Evolutionary conservation across 1,140 invertebrate species (phyloP), one percentile per base, ranked within the genome.

Genomic region (Galendromus occidentalis): DNA sequence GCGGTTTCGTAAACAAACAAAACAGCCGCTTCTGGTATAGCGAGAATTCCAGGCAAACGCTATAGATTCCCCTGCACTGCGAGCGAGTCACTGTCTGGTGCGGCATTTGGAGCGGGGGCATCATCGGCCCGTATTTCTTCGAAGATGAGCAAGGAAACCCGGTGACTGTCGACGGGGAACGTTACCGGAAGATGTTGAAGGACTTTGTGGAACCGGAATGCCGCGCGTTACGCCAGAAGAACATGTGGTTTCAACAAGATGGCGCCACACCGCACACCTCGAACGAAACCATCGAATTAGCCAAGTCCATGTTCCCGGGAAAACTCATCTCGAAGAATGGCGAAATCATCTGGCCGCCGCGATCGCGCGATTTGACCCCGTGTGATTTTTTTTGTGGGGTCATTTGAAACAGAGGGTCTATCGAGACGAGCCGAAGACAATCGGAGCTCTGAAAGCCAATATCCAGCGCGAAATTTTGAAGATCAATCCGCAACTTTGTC

Each of bases 221-320:
- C 9, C n/a, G 33, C 4, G 33, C 33, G 33, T 39, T 39, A 6
- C 4, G 33, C 9, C 33, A 6, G 33, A 4, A 9, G 33, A 39
- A 9, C 9, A 25, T 44, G n/a, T 68, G 67, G 65, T 67, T 68
- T 39, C 64, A 68, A 42, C 69, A 69, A 41, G 69, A 69, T 68
- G 69, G 67, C 18, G 67, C 66, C 7, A 66, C 47, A 22, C 59
- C 68, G 33, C 67, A 65, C 45, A 44, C 51, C 41, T 28, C 55
- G 7, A 14, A 1, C 64, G 42, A 28, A 59, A 59, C 64, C 28
- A 9, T 0, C 5, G 25, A 45, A 9, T 29, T 66, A 12, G 17
- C 64, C 0, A 17, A 66, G 20, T 44, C 65, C 30, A 45, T 30
- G n/a, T 69, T 66, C 63, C 65, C 39, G 33, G 33, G 33, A 9